Evolutionary conservation across 1,140 invertebrate species (phyloP), one percentile per base, ranked within the genome.

Genomic region (Onthophagus taurus): DNA sequence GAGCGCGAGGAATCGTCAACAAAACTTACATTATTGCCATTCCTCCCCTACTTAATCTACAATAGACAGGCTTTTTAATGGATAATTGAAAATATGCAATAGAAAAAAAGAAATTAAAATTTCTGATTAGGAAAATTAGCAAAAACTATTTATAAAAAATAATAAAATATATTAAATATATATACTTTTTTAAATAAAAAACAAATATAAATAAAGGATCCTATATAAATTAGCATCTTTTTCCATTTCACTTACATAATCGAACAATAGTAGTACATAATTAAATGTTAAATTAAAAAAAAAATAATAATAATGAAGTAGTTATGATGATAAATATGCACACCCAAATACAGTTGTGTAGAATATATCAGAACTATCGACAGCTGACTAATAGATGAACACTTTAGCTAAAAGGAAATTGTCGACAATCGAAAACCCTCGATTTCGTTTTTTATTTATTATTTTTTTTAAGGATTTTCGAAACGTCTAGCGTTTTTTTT

Each of bases 321-420:
- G 5, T 8, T 33, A 5, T 14, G 13, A 7, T 13, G 7, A 33
- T 11, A 8, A 13, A 17, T 31, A 31, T 31, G 20, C 37, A 49
- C 42, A 45, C 35, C 43, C 43, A 49, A 45, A 34, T 31, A 42
- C 42, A 45, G 42, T 45, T 42, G 47, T 51, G 48, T 47, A 55
- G 51, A 58, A 37, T 37, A 37, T 34, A 29, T 48, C 52, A 38
- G 47, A 51, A 24, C 45, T 55, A 51, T 49, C 39, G 48, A 58
- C 45, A 48, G 53, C 48, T 58, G 51, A 56, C 51, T 59, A 44
- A n/a, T 48, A 54, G 54, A 53, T 59, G 53, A 59, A 61, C 57
- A 59, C 55, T 57, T 61, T 59, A 55, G 53, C 48, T 52, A 51
- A 53, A 53, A 50, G 47, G 49, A 57, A 53, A 52, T 37, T 9